phyloP scores from a whole-genome alignment of 2,797 vertebrate species.

The Dendrocincla fuliginosa region DNA sequence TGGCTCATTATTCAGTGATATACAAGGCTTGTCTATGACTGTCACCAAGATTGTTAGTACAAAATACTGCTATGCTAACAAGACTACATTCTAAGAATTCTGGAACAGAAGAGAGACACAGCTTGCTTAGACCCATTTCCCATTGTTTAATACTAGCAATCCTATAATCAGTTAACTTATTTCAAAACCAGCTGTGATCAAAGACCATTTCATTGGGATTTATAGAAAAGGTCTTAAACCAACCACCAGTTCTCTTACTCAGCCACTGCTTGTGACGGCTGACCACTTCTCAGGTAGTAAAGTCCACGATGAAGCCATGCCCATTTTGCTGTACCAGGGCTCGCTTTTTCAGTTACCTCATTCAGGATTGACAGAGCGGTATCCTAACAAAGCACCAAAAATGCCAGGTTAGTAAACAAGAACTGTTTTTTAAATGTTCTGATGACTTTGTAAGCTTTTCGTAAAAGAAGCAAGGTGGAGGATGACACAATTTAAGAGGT shows the following conservation, averaged over 20 bases:
- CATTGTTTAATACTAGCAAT: background rate
- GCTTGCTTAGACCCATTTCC: background rate
- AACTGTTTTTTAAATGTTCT: background rate
- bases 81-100: background rate
- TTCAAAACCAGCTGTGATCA: background rate
- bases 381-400: constrained; percentile 76
- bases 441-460: background rate
- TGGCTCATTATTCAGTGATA: background rate
- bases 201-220: background rate
- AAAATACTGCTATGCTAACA: background rate
- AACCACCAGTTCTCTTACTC: constrained; percentile 82
- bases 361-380: constrained; percentile 86
- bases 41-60: background rate
- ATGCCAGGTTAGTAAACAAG: background rate
- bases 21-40: background rate
- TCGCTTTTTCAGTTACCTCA: constrained; percentile 86
- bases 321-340: constrained; percentile 93
- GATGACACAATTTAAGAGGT: background rate
- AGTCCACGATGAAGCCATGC: constrained; percentile 96
- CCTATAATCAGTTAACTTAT: background rate
- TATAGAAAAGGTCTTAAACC: background rate
- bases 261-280: constrained; percentile 86
- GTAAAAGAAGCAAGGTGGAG: background rate
- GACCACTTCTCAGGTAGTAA: constrained; percentile 87
- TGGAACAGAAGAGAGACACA: background rate